These are phyloP conservation scores for Lepidocyrtinus sp. DNA, from an alignment of 2,888 invertebrate genomes.

Conservation along the genomic window DNA sequence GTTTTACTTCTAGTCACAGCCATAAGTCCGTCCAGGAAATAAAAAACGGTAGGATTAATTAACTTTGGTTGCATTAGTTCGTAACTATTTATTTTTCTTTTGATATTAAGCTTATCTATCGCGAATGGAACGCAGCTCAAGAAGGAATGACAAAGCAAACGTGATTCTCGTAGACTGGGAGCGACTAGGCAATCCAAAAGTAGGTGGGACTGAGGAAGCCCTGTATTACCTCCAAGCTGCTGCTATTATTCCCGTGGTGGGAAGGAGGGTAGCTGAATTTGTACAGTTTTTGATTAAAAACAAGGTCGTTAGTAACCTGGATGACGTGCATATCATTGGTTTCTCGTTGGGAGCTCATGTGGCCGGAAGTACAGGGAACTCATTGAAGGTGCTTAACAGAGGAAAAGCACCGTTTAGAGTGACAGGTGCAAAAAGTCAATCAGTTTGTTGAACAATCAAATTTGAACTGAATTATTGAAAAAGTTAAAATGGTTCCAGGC, in stretches of 20 bases:
- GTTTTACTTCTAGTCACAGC: conserved; percentile 22
- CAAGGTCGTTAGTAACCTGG: conserved; percentile 18
- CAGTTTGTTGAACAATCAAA: neutral
- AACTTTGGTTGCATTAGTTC: neutral
- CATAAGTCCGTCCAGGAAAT: conserved; percentile 22
- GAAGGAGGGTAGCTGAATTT: conserved; percentile 32
- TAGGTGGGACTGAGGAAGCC: neutral
- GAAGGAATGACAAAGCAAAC: neutral
- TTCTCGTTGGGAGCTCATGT: conserved; percentile 56
- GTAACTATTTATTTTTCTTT: neutral
- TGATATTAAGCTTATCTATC: conserved; percentile 22
- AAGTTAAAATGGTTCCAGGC: conserved; percentile 20
- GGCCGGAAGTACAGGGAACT: conserved; percentile 47
- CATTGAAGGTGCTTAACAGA: conserved; percentile 15
- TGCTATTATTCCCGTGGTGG: conserved; percentile 25
- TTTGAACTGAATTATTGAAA: neutral
- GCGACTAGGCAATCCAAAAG: conserved; percentile 27
- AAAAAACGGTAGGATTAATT: conserved; percentile 30
- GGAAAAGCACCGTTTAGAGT: conserved; percentile 35
- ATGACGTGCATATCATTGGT: conserved; percentile 50
- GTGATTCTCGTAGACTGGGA: conserved; percentile 40
- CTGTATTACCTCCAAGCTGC: conserved; percentile 29
- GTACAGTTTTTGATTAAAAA: conserved; percentile 36
- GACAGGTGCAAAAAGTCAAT: too few relatives aligned
- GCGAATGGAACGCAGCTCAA: conserved; percentile 18